Conservation (phyloP, 2,113 vertebrate species). For the Mastomys natalensis region DNA sequence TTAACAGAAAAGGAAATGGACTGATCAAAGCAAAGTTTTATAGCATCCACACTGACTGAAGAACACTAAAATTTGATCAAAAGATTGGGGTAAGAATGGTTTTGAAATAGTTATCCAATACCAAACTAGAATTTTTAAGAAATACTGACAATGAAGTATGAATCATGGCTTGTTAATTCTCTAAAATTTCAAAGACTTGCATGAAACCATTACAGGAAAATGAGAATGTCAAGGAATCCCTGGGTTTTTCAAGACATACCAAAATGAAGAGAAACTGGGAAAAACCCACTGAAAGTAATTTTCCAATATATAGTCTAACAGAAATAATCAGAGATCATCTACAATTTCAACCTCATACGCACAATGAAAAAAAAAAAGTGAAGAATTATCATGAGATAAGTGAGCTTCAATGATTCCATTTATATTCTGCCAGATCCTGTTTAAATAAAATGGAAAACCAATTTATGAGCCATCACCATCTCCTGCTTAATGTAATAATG, state of each 20-base stretch:
- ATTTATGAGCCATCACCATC: slow-evolving; percentile 57
- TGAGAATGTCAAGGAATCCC: background rate
- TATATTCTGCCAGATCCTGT: slow-evolving; percentile 74
- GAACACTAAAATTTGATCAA: background rate
- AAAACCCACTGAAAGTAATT: background rate
- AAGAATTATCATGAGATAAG: slow-evolving; percentile 69
- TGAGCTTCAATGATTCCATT: slow-evolving; percentile 71
- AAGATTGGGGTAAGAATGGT: background rate
- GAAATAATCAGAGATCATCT: background rate
- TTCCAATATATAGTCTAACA: slow-evolving; percentile 11
- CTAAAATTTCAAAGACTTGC: slow-evolving; percentile 17
- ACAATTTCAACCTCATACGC: background rate
- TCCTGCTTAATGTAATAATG: slow-evolving; percentile 67
- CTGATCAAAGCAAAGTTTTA: background rate
- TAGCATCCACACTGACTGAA: background rate
- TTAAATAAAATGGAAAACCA: slow-evolving; percentile 76
- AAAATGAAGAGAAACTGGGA: slow-evolving; percentile 27
- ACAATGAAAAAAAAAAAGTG: slow-evolving; percentile 44
- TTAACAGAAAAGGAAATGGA: background rate
- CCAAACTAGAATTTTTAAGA: background rate
- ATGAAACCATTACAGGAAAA: slow-evolving; percentile 10
- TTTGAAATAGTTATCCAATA: slow-evolving; percentile 2
- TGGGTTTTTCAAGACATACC: slow-evolving; percentile 12
- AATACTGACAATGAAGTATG: background rate
- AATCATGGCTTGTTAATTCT: background rate